phyloP scores from a whole-genome alignment of 2,113 vertebrate species.

The Prunella himalayana region DNA sequence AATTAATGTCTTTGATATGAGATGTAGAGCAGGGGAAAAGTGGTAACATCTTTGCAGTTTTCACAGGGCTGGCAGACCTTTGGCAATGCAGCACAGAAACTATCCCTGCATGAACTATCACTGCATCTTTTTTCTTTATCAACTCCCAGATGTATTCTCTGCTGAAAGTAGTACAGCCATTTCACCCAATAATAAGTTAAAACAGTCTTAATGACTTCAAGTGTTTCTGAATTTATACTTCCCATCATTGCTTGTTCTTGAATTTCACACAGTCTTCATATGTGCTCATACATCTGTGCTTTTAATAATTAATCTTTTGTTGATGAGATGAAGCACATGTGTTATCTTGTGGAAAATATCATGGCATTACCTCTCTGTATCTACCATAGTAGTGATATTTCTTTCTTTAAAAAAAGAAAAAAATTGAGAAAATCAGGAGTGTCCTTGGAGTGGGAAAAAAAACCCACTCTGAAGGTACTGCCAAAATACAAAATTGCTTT shows the following conservation, averaged over 20 bases:
- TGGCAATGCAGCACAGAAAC: background rate
- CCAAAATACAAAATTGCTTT: background rate
- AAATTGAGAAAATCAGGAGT: background rate
- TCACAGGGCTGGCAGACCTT: background rate
- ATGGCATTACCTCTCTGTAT: background rate
- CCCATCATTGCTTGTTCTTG: background rate
- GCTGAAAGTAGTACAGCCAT: background rate
- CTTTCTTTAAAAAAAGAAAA: background rate
- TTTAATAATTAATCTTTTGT: background rate
- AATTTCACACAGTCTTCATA: background rate
- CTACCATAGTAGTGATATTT: background rate
- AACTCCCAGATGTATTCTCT: rapidly evolving
- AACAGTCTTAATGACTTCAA: background rate
- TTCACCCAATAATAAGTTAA: background rate
- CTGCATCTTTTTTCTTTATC: background rate
- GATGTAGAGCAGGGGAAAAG: background rate
- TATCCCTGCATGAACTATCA: background rate
- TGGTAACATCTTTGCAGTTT: background rate
- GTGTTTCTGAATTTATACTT: background rate
- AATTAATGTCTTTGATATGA: background rate
- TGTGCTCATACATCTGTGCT: background rate
- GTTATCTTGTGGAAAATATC: background rate
- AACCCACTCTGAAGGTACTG: background rate
- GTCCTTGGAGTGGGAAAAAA: rapidly evolving
- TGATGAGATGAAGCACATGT: background rate